A percentile compares a stretch with the other conserved stretches of the same genome.
Conservation (phyloP, 2,113 vertebrate genomes). For the Tursiops truncatus region DNA sequence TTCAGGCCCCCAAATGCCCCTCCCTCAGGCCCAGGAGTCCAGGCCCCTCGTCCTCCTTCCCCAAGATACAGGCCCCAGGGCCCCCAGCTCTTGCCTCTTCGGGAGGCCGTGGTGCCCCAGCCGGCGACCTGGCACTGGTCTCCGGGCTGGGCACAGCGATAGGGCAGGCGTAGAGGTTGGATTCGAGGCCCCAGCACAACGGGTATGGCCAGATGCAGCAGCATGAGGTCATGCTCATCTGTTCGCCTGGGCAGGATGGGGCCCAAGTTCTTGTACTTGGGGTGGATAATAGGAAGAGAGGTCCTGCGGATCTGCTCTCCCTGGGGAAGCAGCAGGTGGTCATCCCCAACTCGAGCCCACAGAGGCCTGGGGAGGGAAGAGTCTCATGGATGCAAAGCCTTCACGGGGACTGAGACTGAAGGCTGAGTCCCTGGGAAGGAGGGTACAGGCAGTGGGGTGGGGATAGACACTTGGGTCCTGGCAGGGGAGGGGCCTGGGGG, state of each 20-base stretch:
- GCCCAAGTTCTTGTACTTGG: constrained; percentile 72
- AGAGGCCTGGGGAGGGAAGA: constrained; percentile 50
- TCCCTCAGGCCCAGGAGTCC: not conserved
- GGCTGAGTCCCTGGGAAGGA: not conserved
- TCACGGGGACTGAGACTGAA: too few relatives aligned
- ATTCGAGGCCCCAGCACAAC: constrained; percentile 41
- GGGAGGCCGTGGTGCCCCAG: constrained; percentile 73
- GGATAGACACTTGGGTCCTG: not conserved
- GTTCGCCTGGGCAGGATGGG: constrained; percentile 61
- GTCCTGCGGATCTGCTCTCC: constrained; percentile 80
- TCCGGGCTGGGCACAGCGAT: constrained; percentile 71
- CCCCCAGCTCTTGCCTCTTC: constrained; percentile 46
- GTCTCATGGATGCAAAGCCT: not conserved
- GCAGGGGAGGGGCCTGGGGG: not conserved
- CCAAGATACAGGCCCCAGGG: not conserved
- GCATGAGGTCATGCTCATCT: constrained; percentile 75
- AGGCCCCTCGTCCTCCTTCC: not conserved
- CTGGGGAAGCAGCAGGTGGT: constrained; percentile 77
- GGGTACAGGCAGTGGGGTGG: not conserved
- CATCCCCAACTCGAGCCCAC: constrained; percentile 79
- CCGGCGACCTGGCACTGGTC: constrained; percentile 81
- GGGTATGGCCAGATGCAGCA: constrained; percentile 77
- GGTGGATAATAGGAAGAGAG: constrained; percentile 63
- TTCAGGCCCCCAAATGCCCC: not conserved
- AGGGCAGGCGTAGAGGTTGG: constrained; percentile 76